Conservation (phyloP, 1,140 invertebrate species). For the Nixonia krombeini region DNA sequence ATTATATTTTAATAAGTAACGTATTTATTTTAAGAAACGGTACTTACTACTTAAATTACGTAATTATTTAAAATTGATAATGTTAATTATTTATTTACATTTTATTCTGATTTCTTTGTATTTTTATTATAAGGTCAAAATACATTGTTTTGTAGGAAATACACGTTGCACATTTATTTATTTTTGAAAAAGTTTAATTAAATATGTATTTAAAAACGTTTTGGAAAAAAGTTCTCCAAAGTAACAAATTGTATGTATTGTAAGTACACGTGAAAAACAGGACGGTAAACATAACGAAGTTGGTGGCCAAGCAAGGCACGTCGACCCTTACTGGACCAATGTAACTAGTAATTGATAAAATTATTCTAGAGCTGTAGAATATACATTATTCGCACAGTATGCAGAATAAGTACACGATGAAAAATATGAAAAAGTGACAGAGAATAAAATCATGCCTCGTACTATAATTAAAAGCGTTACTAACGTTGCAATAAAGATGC, state of each 20-base stretch:
- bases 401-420: conserved; percentile 1
- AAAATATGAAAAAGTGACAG: background rate
- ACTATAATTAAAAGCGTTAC: conserved; percentile 20
- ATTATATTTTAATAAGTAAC: too few relatives aligned
- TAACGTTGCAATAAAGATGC: conserved; percentile 33
- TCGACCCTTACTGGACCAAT: conserved; percentile 65
- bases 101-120: too few relatives aligned
- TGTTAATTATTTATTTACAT: too few relatives aligned
- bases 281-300: conserved; percentile 22
- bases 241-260: conserved; percentile 22
- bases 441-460: conserved; percentile 22
- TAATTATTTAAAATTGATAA: too few relatives aligned
- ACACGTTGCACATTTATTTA: too few relatives aligned
- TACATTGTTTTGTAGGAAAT: too few relatives aligned
- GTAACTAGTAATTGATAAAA: conserved; percentile 59
- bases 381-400: conserved; percentile 35
- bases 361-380: conserved; percentile 48
- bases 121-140: too few relatives aligned
- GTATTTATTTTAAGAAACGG: too few relatives aligned
- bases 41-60: too few relatives aligned
- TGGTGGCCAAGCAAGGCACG: conserved; percentile 42
- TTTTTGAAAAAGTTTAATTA: background rate
- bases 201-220: background rate
- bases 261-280: conserved; percentile 21
- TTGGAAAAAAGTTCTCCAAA: background rate